Evolutionary conservation across 2,888 invertebrate genomes (phyloP).

Genomic region (Chrysotoxum bicinctum): DNA sequence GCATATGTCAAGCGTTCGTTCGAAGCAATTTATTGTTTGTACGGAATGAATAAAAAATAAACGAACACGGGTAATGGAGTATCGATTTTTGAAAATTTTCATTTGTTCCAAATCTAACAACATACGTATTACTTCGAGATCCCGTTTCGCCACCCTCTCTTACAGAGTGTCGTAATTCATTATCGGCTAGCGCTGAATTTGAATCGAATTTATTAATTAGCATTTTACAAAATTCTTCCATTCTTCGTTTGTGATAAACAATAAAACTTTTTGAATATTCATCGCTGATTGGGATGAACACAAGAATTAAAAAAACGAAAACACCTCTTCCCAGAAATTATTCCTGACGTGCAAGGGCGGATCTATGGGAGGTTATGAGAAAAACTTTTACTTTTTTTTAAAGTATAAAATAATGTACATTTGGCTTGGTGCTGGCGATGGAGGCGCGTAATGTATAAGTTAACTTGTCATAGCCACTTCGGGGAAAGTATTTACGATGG

Average conservation of each 20-base stretch:
- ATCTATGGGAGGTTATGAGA: not conserved
- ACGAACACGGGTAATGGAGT: not conserved
- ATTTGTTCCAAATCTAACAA: not conserved
- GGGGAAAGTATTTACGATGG: too few relatives aligned
- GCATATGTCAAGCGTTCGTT: conserved; percentile 50
- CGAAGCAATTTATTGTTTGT: conserved; percentile 31
- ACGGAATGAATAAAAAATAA: not conserved
- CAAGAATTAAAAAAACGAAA: conserved; percentile 46
- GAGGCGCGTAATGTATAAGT: too few relatives aligned
- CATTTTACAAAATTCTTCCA: conserved; percentile 68
- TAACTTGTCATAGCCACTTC: too few relatives aligned
- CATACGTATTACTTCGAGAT: too few relatives aligned
- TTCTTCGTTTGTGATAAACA: conserved; percentile 46
- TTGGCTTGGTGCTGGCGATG: too few relatives aligned
- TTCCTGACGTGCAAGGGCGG: not conserved
- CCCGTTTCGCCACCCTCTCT: too few relatives aligned
- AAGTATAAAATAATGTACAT: too few relatives aligned
- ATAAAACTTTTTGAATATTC: conserved; percentile 72
- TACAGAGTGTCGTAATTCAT: conserved; percentile 9
- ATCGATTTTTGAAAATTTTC: conserved; percentile 26
- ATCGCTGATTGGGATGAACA: conserved; percentile 60
- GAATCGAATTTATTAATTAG: conserved; percentile 72
- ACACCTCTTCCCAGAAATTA: not conserved
- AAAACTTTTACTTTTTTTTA: not conserved
- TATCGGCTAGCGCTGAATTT: conserved; percentile 50